phyloP scores from a whole-genome alignment of 2,888 invertebrate species.

The Oxycera nigricornis region DNA sequence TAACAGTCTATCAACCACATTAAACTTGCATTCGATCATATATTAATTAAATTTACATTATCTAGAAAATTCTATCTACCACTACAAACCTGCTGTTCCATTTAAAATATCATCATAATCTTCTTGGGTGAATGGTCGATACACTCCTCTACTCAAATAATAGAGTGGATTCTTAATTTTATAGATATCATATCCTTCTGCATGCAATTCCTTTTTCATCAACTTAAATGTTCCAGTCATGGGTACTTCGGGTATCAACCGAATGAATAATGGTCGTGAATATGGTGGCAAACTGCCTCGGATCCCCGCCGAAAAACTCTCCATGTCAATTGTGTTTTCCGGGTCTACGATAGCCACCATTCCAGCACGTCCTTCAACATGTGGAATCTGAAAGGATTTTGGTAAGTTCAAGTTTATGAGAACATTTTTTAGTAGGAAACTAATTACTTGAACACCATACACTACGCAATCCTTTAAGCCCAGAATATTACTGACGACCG shows the following conservation, averaged over 20 bases:
- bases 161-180: conserved; percentile 77
- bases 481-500: conserved; percentile 79
- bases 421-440: background rate
- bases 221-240: conserved; percentile 91
- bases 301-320: conserved; percentile 69
- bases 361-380: conserved; percentile 86
- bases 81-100: conserved; percentile 66
- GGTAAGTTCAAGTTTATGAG: background rate
- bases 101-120: conserved; percentile 64
- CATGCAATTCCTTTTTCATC: conserved; percentile 85
- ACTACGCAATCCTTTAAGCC: conserved; percentile 81
- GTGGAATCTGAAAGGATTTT: conserved; percentile 70
- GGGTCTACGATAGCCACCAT: conserved; percentile 90
- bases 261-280: conserved; percentile 87
- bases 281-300: conserved; percentile 80
- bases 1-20: background rate
- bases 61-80: too few relatives aligned
- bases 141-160: conserved; percentile 69
- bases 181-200: conserved; percentile 81
- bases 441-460: conserved; percentile 86
- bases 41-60: background rate
- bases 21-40: background rate
- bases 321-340: conserved; percentile 67
- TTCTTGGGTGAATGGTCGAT: conserved; percentile 63
- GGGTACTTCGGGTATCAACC: conserved; percentile 79